These are phyloP conservation scores for Dipodomys spectabilis DNA, from an alignment of 2,113 vertebrate genomes.

Conservation along the genomic window DNA sequence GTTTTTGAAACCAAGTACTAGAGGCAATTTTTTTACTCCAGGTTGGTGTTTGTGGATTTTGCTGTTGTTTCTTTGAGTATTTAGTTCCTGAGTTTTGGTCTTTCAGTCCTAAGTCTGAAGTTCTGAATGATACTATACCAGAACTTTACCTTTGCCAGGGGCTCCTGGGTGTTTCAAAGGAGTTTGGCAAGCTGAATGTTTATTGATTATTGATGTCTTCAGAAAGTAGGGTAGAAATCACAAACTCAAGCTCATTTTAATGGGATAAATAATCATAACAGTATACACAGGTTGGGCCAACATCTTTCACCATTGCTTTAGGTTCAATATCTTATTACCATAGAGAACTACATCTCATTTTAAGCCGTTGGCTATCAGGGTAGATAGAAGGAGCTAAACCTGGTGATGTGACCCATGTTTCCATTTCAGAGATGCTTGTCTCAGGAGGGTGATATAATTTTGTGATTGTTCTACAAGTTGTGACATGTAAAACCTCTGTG, in stretches of 20 bases:
- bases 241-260: not conserved
- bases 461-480: conserved; percentile 47
- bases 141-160: not conserved
- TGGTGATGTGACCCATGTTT: conserved; percentile 25
- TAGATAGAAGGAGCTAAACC: conserved; percentile 25
- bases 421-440: conserved; percentile 50
- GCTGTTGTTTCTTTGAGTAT: not conserved
- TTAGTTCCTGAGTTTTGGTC: not conserved
- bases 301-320: conserved; percentile 2
- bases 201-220: not conserved
- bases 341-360: not conserved
- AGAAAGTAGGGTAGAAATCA: not conserved
- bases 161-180: not conserved
- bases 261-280: not conserved
- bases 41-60: not conserved
- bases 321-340: not conserved
- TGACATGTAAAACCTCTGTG: not conserved
- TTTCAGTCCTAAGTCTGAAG: not conserved
- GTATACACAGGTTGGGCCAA: not conserved
- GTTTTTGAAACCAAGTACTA: not conserved
- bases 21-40: not conserved
- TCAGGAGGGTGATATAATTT: conserved; percentile 23
- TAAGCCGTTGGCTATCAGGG: not conserved
- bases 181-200: not conserved
- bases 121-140: not conserved